phyloP scores from a whole-genome alignment of 1,140 invertebrate genomes.

The Heliconius eleuchia region DNA sequence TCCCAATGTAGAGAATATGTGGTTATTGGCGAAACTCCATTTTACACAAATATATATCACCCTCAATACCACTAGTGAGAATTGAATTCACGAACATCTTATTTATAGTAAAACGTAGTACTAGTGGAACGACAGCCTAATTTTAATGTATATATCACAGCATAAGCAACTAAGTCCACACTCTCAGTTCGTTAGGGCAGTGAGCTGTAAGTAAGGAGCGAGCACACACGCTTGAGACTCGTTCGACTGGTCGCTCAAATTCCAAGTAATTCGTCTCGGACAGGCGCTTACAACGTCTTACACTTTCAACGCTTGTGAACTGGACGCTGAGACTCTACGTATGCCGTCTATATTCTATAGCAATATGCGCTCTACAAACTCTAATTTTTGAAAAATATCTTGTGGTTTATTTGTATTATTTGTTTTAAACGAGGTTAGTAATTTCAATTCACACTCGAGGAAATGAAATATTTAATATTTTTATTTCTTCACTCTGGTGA shows the following conservation, averaged over 20 bases:
- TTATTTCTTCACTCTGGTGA: too few species aligned
- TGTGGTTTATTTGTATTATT: not conserved
- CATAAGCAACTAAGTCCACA: not conserved
- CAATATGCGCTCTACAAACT: not conserved
- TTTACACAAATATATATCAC: too few species aligned
- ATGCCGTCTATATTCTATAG: too few species aligned
- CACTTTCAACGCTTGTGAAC: slow-evolving; percentile 56
- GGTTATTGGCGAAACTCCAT: too few species aligned
- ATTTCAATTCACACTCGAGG: too few species aligned
- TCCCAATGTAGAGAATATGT: too few species aligned
- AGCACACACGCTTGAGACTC: slow-evolving; percentile 45
- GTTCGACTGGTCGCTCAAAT: slow-evolving; percentile 68
- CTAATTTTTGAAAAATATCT: not conserved
- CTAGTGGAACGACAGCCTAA: too few species aligned
- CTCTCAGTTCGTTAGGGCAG: not conserved
- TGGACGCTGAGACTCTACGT: slow-evolving; percentile 7
- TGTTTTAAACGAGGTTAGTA: too few species aligned
- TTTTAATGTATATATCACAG: not conserved
- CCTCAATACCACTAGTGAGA: too few species aligned
- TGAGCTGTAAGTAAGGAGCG: not conserved
- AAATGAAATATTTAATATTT: too few species aligned
- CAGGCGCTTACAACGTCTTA: slow-evolving; percentile 66
- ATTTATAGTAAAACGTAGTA: too few species aligned
- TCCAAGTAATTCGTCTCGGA: slow-evolving; percentile 65
- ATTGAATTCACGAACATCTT: too few species aligned